Evolutionary conservation across 1,140 invertebrate genomes (phyloP).

Genomic region (Proales similis): DNA sequence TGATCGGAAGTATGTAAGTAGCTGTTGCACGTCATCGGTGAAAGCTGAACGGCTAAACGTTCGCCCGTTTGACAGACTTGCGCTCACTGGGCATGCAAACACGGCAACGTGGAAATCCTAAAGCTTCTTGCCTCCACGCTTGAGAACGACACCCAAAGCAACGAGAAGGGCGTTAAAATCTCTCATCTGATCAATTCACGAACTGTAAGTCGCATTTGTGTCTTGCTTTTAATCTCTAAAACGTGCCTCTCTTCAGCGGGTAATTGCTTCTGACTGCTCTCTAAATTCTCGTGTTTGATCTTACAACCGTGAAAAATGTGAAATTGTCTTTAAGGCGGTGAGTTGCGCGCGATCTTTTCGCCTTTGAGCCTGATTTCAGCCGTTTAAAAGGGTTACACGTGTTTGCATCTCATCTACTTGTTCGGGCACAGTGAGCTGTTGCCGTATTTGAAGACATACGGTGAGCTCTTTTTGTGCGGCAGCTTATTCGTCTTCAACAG

Average conservation of each 20-base stretch:
- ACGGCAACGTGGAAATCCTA: constrained; percentile 21
- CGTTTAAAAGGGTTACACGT: constrained; percentile 31
- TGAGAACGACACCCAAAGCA: constrained; percentile 26
- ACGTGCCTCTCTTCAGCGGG: too few species aligned
- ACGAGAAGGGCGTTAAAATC: constrained; percentile 6
- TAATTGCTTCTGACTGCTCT: too few species aligned
- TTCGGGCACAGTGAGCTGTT: constrained; percentile 31
- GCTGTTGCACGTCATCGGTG: too few species aligned
- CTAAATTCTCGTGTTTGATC: too few species aligned
- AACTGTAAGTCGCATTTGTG: constrained; percentile 12
- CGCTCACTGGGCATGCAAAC: constrained; percentile 36
- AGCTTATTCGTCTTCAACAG: too few species aligned
- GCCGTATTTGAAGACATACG: constrained; percentile 33
- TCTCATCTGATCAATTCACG: constrained; percentile 29
- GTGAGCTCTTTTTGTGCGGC: too few species aligned
- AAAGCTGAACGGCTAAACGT: too few species aligned
- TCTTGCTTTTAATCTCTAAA: neutral
- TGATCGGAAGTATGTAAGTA: constrained; percentile 38
- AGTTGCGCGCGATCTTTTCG: neutral
- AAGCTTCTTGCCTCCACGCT: constrained; percentile 27
- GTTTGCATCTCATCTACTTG: constrained; percentile 31
- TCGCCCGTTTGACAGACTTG: constrained; percentile 6
- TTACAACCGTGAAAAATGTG: neutral
- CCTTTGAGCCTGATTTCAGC: neutral
- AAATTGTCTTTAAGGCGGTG: neutral